phyloP scores from a whole-genome alignment of 2,888 invertebrate genomes.

The Philhelius pedissequus region DNA sequence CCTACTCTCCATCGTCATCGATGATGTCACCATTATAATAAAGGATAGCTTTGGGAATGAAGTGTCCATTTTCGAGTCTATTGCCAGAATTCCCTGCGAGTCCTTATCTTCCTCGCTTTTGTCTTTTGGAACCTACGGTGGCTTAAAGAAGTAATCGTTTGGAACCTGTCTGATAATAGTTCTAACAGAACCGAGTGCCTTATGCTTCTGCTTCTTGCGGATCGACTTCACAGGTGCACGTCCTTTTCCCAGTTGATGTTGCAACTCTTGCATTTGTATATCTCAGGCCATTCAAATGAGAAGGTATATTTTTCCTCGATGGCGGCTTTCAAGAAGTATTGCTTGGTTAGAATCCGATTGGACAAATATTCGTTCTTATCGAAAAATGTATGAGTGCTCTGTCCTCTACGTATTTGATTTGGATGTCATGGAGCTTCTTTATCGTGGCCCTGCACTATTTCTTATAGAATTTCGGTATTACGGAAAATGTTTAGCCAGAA shows the following conservation, averaged over 20 bases:
- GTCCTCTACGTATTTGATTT: constrained; percentile 76
- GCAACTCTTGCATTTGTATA: constrained; percentile 86
- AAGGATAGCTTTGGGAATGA: constrained; percentile 97
- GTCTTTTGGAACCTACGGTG: constrained; percentile 92
- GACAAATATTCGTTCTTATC: constrained; percentile 94
- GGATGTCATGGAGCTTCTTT: constrained; percentile 78
- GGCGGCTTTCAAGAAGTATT: constrained; percentile 94
- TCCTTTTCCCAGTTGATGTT: constrained; percentile 98
- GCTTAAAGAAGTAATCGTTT: constrained; percentile 98
- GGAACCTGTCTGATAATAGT: constrained; percentile 97
- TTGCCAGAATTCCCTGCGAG: constrained; percentile 88
- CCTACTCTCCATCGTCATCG: constrained; percentile 89
- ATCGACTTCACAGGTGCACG: constrained; percentile 98
- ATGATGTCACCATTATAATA: constrained; percentile 96
- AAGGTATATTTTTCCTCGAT: constrained; percentile 95
- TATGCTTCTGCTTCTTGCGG: constrained; percentile 99
- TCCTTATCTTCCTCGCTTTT: constrained; percentile 92
- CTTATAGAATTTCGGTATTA: constrained; percentile 93
- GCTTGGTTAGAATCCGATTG: constrained; percentile 92
- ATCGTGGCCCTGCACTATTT: constrained; percentile 95
- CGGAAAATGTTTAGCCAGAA: constrained; percentile 92
- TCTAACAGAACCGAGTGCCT: constrained; percentile 94
- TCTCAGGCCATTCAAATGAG: constrained; percentile 92
- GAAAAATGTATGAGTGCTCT: constrained; percentile 83
- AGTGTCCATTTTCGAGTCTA: constrained; percentile 99